These are phyloP conservation scores for Diorhabda sublineata DNA, from an alignment of 1,140 invertebrate species.

Conservation along the genomic window DNA sequence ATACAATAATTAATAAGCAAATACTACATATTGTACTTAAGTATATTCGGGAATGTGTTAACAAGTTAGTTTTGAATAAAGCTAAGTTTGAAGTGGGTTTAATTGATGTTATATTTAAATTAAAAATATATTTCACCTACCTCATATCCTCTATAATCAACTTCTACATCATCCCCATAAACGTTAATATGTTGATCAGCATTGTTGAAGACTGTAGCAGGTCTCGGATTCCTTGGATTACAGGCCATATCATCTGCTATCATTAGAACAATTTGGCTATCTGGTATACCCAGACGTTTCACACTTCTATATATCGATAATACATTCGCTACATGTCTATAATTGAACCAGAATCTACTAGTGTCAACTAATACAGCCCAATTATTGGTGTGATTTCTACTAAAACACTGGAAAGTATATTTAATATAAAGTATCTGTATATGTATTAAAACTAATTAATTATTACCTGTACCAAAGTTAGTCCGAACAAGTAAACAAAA, in stretches of 20 bases:
- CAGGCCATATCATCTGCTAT: slow-evolving; percentile 99
- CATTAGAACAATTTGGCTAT: slow-evolving; percentile 96
- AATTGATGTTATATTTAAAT: too few species aligned
- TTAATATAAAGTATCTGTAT: too few species aligned
- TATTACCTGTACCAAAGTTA: too few species aligned
- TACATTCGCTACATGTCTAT: slow-evolving; percentile 98
- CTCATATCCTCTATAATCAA: slow-evolving; percentile 98
- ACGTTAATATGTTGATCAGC: slow-evolving; percentile 98
- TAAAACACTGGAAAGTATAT: slow-evolving; percentile 11
- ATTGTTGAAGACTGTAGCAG: slow-evolving; percentile 98
- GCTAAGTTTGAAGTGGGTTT: too few species aligned
- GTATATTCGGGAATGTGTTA: too few species aligned
- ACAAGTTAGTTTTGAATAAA: too few species aligned
- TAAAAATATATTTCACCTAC: slow-evolving; percentile 48
- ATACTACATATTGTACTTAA: too few species aligned
- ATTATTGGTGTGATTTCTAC: slow-evolving; percentile 89
- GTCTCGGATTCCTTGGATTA: slow-evolving; percentile 93
- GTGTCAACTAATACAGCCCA: slow-evolving; percentile 99
- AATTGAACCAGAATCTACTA: slow-evolving; percentile 99
- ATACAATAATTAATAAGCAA: too few species aligned
- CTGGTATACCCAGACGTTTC: slow-evolving; percentile 95
- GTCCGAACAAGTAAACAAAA: too few species aligned
- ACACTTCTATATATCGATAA: slow-evolving; percentile 97
- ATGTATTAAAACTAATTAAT: too few species aligned
- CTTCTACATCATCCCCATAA: slow-evolving; percentile 98